These are phyloP conservation scores for Hypena proboscidalis DNA, from an alignment of 2,888 invertebrate genomes.

Conservation along the genomic window DNA sequence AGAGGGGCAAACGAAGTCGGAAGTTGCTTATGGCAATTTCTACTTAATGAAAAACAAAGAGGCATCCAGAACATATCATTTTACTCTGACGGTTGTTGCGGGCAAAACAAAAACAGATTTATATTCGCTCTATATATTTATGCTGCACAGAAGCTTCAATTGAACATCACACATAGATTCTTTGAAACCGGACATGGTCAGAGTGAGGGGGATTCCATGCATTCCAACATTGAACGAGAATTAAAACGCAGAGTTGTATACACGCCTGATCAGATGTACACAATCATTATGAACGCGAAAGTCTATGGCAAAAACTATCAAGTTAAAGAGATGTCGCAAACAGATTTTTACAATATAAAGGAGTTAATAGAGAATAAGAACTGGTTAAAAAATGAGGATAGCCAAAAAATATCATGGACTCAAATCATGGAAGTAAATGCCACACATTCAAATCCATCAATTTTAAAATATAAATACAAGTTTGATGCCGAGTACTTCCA, in stretches of 20 bases:
- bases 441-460: constrained; percentile 1
- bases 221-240: too few relatives aligned
- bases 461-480: neutral
- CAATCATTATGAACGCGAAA: constrained; percentile 10
- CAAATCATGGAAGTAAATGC: constrained; percentile 10
- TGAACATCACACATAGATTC: constrained; percentile 13
- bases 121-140: constrained; percentile 4
- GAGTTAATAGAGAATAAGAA: constrained; percentile 6
- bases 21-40: constrained; percentile 4
- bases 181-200: constrained; percentile 14
- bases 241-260: constrained; percentile 7
- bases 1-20: too few relatives aligned
- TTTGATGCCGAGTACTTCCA: neutral
- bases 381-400: constrained; percentile 5
- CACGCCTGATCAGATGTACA: too few relatives aligned
- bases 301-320: constrained; percentile 12
- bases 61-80: neutral
- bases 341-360: constrained; percentile 14
- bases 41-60: constrained; percentile 2
- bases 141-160: constrained; percentile 2
- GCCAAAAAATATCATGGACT: constrained; percentile 9
- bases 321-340: constrained; percentile 11
- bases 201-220: constrained; percentile 15
- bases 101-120: constrained; percentile 2
- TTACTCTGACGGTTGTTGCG: neutral